A percentile compares a stretch with the other conserved stretches of the same genome.
phyloP scores from a whole-genome alignment of 2,888 invertebrate genomes.

The Chymomyza amoena region DNA sequence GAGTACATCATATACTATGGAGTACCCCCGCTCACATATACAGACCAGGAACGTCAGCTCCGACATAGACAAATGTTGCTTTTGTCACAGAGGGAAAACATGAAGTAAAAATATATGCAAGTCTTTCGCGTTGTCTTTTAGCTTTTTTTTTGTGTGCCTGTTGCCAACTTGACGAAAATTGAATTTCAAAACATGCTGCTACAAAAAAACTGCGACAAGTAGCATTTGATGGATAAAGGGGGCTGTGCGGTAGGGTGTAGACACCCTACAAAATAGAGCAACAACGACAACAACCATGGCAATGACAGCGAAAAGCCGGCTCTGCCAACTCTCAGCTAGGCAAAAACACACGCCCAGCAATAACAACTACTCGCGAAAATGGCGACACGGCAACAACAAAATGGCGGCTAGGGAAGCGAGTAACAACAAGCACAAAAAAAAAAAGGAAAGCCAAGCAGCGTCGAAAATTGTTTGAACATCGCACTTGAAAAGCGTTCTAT shows the following conservation, averaged over 20 bases:
- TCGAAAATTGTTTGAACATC: slow-evolving; percentile 46
- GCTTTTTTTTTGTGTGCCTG: slow-evolving; percentile 21
- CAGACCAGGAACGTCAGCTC: neutral
- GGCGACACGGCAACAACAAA: slow-evolving; percentile 41
- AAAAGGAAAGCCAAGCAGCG: slow-evolving; percentile 26
- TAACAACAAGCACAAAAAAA: neutral
- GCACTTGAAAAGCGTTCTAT: slow-evolving; percentile 3
- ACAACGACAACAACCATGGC: slow-evolving; percentile 23
- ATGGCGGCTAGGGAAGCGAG: slow-evolving; percentile 48
- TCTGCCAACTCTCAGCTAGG: slow-evolving; percentile 23
- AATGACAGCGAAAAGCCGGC: slow-evolving; percentile 48
- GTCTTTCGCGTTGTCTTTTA: slow-evolving; percentile 22
- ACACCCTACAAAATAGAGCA: slow-evolving; percentile 9
- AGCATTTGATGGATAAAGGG: slow-evolving; percentile 8
- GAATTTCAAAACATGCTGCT: slow-evolving; percentile 50
- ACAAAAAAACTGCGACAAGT: slow-evolving; percentile 17
- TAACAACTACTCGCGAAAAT: slow-evolving; percentile 18
- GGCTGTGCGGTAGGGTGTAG: neutral
- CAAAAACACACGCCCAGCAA: slow-evolving; percentile 15
- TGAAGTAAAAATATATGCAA: neutral
- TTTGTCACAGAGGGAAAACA: slow-evolving; percentile 32
- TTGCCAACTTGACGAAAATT: slow-evolving; percentile 55
- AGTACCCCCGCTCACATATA: neutral
- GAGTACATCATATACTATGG: neutral
- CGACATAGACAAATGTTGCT: slow-evolving; percentile 49